A percentile compares a stretch with the other conserved stretches of the same genome.
Conservation (phyloP, 2,113 vertebrate species). For the Anhinga rufa region DNA sequence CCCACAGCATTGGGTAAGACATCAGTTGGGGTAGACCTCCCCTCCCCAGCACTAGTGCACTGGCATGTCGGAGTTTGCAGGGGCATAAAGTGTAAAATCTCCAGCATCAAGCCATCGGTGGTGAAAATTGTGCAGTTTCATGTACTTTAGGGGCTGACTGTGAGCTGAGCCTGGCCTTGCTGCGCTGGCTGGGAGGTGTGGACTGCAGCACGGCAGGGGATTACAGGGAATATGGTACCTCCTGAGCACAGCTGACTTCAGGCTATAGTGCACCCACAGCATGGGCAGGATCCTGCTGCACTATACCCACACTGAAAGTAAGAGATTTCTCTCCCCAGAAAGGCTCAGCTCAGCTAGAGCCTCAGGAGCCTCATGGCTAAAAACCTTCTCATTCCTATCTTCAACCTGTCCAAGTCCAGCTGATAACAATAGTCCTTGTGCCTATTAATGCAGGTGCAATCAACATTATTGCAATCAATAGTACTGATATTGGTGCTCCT, state of each 20-base stretch:
- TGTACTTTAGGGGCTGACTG: neutral
- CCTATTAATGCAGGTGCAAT: neutral
- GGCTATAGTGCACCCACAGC: neutral
- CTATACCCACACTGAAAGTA: neutral
- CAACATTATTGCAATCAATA: accelerated
- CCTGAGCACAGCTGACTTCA: neutral
- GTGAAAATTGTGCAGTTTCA: neutral
- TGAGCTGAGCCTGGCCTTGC: neutral
- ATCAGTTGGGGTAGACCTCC: neutral
- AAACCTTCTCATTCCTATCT: neutral
- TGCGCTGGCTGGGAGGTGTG: neutral
- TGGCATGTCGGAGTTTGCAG: neutral
- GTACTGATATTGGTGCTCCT: no score
- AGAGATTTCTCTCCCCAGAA: neutral
- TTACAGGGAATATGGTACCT: accelerated
- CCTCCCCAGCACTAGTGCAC: neutral
- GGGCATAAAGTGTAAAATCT: neutral
- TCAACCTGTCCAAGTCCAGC: accelerated
- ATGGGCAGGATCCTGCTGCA: neutral
- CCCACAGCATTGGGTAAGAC: accelerated
- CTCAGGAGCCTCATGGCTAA: neutral
- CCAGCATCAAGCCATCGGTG: accelerated
- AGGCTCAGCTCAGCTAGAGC: neutral
- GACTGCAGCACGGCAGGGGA: neutral
- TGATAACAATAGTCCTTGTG: neutral